These are phyloP conservation scores for Eupithecia subfuscata DNA, from an alignment of 2,888 invertebrate genomes.

Conservation along the genomic window DNA sequence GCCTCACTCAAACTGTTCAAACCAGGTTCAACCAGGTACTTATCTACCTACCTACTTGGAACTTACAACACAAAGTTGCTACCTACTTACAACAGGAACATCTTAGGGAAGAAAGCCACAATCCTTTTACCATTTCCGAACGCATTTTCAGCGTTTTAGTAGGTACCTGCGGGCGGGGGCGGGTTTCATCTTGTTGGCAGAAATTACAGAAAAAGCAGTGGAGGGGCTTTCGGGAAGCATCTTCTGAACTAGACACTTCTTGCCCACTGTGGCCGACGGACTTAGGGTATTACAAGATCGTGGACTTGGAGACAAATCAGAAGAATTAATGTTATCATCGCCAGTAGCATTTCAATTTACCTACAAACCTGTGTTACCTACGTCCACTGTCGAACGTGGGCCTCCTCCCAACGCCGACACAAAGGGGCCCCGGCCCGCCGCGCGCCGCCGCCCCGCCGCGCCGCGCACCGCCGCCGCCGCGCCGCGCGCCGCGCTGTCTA, in stretches of 20 bases:
- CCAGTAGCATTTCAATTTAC: not conserved
- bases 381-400: not conserved
- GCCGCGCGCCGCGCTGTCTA: not conserved
- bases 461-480: too few species aligned
- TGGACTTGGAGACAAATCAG: not conserved
- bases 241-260: not conserved
- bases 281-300: not conserved
- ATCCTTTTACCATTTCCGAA: constrained; percentile 44
- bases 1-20: constrained; percentile 7
- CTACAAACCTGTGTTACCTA: too few species aligned
- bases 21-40: not conserved
- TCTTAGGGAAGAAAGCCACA: constrained; percentile 40
- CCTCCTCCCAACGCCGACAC: not conserved
- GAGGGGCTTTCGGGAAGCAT: not conserved
- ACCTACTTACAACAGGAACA: constrained; percentile 23
- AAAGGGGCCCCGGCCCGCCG: too few species aligned
- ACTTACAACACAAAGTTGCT: constrained; percentile 23
- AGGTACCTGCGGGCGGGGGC: constrained; percentile 18
- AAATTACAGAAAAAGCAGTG: constrained; percentile 4
- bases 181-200: constrained; percentile 32
- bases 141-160: constrained; percentile 37
- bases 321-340: not conserved
- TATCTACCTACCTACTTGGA: not conserved
- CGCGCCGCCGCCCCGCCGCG: too few species aligned
- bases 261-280: not conserved